Base-by-base conservation (phyloP, 1,140 invertebrate species). In the Thereuonema tuberculata region DNA sequence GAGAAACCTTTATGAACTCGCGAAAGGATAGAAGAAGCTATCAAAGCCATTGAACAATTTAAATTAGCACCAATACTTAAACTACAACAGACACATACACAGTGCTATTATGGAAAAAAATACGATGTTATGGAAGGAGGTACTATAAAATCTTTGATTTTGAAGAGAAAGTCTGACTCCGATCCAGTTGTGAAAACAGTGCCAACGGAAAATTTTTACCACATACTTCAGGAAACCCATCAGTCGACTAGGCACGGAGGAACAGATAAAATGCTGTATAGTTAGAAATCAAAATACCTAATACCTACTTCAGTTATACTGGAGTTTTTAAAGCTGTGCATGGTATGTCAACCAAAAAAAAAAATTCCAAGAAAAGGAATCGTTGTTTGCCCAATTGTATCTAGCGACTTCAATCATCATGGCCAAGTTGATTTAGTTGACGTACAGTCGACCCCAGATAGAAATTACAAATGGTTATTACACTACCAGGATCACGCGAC, bases 251-350 rank as follows among this genome's bases (percentile, higher is more conserved):
- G 55, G 23, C 49, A 58, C 25, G 58, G 61, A 25, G 56, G 49
- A 56, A 62, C 48, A 64, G 37, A 60, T 62, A 64, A 63, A 64
- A 60, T 64, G 58, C 61, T 62, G 28, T 54, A 62, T 48, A 59
- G 50, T 62, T 58, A 58, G 49, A 57, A 59, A 49, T 27, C 14
- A 29, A 60, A 62, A 58, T 62, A 60, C 27, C 26, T 48, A 26
- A 50, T 64, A 56, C 54, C 55, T 54, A 60, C 25, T 27, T 61
- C 15, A 58, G 61, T 25, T 59, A 37, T 49, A 53, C 49, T 1
- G 56, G 46, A 58, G 43, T 64, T 63, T 65, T 62, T 60, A 54
- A 60, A 54, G 20, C 47, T 54, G 31, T 54, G 50, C 17, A 55
- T 26, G 12, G 29, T 60, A 60, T 60, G 58, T 60, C 58, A 54